Percentiles rank a stretch among this genome's conserved stretches.
Conservation (phyloP, 2,113 vertebrate genomes). For the Myotis davidii region DNA sequence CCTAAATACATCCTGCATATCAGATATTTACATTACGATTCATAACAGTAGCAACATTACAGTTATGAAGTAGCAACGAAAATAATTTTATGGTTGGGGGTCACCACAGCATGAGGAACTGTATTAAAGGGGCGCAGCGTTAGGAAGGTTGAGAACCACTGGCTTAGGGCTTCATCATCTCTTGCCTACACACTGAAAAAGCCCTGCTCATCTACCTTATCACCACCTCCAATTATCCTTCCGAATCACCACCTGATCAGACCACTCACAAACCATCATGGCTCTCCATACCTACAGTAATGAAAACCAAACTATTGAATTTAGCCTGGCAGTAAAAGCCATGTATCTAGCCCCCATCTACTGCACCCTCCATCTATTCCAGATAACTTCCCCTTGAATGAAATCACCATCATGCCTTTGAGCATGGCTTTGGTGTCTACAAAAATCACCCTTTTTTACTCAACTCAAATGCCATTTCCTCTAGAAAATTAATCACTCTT, state of each 20-base stretch:
- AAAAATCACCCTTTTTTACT: constrained; percentile 23
- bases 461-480: neutral
- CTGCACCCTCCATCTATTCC: neutral
- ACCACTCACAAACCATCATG: neutral
- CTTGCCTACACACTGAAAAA: neutral
- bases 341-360: neutral
- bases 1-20: no score
- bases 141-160: no score
- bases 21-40: no score
- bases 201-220: neutral
- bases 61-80: no score
- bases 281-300: neutral
- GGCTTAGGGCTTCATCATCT: neutral
- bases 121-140: no score
- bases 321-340: neutral
- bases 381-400: neutral
- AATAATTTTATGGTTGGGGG: no score
- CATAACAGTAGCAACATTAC: no score
- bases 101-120: no score
- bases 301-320: constrained; percentile 4
- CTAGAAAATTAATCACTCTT: constrained; percentile 20
- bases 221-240: neutral
- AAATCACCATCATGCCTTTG: neutral
- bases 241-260: neutral
- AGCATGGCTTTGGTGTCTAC: neutral